A percentile compares a stretch with the other conserved stretches of the same genome.
Conservation (phyloP, 2,888 invertebrate genomes). For the Eledona agricola region DNA sequence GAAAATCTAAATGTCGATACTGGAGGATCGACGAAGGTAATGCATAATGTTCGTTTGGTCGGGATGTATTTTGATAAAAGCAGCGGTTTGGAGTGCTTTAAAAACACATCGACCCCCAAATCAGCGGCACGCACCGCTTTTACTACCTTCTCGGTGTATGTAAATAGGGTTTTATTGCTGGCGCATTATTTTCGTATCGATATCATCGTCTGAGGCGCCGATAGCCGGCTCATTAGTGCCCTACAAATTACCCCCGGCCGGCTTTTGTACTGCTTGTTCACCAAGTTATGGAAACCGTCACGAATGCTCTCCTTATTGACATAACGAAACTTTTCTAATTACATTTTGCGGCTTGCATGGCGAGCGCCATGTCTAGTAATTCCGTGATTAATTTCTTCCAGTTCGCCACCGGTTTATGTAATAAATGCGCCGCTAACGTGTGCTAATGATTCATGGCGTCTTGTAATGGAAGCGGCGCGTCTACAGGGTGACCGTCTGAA, state of each 20-base stretch:
- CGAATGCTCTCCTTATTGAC: slow-evolving; percentile 53
- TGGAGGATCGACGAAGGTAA: slow-evolving; percentile 15
- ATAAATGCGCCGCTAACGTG: slow-evolving; percentile 37
- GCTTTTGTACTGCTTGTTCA: slow-evolving; percentile 46
- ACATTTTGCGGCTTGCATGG: slow-evolving; percentile 42
- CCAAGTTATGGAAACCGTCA: slow-evolving; percentile 49
- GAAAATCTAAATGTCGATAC: slow-evolving; percentile 42
- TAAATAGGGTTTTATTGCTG: slow-evolving; percentile 54
- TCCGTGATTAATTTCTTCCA: slow-evolving; percentile 37
- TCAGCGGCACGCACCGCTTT: slow-evolving; percentile 49
- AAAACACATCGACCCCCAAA: slow-evolving; percentile 46
- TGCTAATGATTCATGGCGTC: slow-evolving; percentile 34
- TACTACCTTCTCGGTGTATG: slow-evolving; percentile 45
- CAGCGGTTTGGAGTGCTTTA: slow-evolving; percentile 40
- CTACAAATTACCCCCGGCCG: slow-evolving; percentile 49
- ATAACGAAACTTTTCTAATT: slow-evolving; percentile 56
- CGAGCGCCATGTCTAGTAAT: slow-evolving; percentile 27
- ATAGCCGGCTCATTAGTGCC: slow-evolving; percentile 52
- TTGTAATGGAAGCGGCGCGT: slow-evolving; percentile 23
- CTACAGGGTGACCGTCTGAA: too few relatives aligned
- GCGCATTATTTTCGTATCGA: slow-evolving; percentile 52
- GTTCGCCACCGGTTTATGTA: slow-evolving; percentile 33
- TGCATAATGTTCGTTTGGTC: slow-evolving; percentile 32
- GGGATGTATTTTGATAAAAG: slow-evolving; percentile 37
- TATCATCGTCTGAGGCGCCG: slow-evolving; percentile 51